These are phyloP conservation scores for Alosa sapidissima DNA, from an alignment of 2,797 vertebrate species.

Conservation along the genomic window DNA sequence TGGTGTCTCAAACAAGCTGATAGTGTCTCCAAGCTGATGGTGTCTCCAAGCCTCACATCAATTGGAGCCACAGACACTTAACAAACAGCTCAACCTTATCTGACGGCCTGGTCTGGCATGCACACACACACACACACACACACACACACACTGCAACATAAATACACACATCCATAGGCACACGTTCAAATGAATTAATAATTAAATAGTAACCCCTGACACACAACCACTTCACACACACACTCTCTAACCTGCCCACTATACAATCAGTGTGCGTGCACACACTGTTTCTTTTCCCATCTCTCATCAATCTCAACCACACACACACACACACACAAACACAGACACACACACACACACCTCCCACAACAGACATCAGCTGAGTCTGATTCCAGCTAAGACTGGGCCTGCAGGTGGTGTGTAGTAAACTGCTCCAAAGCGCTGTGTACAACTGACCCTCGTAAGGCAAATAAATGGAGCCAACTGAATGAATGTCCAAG, in stretches of 20 bases:
- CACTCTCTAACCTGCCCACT: no score
- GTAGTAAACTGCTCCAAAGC: background rate
- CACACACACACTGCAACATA: background rate
- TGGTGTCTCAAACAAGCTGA: no score
- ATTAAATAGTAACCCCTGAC: background rate
- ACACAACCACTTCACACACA: no score
- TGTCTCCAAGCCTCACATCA: no score
- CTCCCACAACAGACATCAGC: background rate
- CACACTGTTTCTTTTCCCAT: constrained; percentile 29
- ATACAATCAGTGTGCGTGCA: background rate
- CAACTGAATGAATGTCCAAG: background rate
- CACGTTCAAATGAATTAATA: background rate
- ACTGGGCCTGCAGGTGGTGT: background rate
- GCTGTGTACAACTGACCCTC: background rate
- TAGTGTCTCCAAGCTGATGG: no score
- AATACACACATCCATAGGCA: background rate
- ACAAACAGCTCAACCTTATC: no score
- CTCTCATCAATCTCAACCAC: background rate
- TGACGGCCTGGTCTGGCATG: background rate
- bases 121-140: background rate
- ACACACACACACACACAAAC: background rate
- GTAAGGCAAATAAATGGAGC: background rate
- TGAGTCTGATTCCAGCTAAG: background rate
- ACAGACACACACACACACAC: constrained; percentile 19
- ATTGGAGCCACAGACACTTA: no score